Evolutionary conservation across 1,140 invertebrate genomes (phyloP).

Genomic region (Diachasmimorpha longicaudata): DNA sequence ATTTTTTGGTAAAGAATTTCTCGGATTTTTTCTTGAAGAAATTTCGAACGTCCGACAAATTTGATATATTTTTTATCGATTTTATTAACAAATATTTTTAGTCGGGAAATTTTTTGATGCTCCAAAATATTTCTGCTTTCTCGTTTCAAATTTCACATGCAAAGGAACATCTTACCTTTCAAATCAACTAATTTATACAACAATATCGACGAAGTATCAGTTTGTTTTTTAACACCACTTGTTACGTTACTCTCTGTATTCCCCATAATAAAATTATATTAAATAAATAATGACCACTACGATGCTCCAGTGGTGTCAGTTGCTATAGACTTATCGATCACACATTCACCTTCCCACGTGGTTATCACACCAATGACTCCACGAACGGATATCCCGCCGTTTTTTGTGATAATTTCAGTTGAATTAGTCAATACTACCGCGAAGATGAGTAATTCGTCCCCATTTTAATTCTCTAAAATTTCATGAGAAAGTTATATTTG

Average conservation of each 20-base stretch:
- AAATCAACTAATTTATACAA: conserved; percentile 86
- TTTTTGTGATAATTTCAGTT: not conserved
- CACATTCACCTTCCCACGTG: not conserved
- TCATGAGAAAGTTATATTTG: not conserved
- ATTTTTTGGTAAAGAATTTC: no score
- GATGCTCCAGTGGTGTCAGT: not conserved
- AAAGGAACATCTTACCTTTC: conserved; percentile 71
- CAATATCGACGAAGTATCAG: conserved; percentile 78
- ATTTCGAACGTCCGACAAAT: no score
- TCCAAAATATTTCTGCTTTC: not conserved
- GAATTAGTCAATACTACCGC: not conserved
- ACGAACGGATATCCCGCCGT: not conserved
- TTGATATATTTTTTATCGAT: no score
- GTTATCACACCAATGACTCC: not conserved
- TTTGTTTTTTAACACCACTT: conserved; percentile 90
- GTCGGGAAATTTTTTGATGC: no score
- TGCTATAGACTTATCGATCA: conserved; percentile 6
- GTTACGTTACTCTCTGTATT: conserved; percentile 93
- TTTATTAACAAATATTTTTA: no score
- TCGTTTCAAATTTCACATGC: not conserved
- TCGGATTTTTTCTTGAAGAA: no score
- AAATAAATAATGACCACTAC: not conserved
- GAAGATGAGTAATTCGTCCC: not conserved
- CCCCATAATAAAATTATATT: conserved; percentile 70
- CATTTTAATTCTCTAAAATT: not conserved